A percentile compares a stretch with the other conserved stretches of the same genome.
Evolutionary conservation across 2,113 vertebrate species (phyloP).

Genomic region (Aleadryas rufinucha): DNA sequence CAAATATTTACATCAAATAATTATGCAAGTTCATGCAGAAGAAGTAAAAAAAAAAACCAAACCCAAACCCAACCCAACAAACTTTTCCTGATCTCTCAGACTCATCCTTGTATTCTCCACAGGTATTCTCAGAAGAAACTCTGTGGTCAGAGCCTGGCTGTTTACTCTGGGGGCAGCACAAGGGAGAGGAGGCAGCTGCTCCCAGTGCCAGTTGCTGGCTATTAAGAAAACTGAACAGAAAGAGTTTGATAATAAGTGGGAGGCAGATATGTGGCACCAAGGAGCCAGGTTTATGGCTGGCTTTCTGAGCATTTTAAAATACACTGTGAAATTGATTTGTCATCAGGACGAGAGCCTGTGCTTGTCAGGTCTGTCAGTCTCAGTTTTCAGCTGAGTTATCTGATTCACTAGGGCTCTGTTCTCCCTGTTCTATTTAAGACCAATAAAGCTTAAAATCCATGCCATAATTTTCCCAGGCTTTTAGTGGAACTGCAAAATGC

Average conservation of each 20-base stretch:
- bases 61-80: not conserved
- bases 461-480: not conserved
- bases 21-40: not conserved
- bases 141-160: fast-evolving
- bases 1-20: not conserved
- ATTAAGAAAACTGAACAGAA: not conserved
- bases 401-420: not conserved
- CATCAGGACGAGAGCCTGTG: not conserved
- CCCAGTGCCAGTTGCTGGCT: not conserved
- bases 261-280: not conserved
- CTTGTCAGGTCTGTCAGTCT: not conserved
- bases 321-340: slow-evolving; percentile 1
- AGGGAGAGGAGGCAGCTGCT: not conserved
- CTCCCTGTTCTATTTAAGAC: not conserved
- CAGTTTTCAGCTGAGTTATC: not conserved
- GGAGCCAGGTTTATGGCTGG: not conserved
- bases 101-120: not conserved
- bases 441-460: slow-evolving; percentile 3
- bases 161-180: not conserved
- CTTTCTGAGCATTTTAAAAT: slow-evolving; percentile 11
- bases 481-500: not conserved
- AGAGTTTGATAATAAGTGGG: not conserved
- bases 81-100: not conserved
- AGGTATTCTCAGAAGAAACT: not conserved
- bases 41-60: not conserved